Percentiles rank a stretch among this genome's conserved stretches.
Conservation (phyloP, 2,113 vertebrate genomes). For the Thunnus maccoyii region DNA sequence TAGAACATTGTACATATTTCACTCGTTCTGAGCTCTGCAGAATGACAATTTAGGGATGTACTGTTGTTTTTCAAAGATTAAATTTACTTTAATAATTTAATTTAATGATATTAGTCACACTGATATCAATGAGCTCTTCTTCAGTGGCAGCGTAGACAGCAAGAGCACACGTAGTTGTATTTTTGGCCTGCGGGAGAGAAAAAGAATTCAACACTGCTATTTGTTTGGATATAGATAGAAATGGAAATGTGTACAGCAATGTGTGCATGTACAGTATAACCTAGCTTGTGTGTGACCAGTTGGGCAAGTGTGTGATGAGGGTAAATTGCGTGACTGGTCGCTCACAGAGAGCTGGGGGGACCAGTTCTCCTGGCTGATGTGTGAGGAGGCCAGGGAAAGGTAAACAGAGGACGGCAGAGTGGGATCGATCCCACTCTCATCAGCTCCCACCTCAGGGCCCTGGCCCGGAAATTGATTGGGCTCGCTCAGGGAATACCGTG, state of each 20-base stretch:
- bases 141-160: not conserved
- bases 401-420: slow-evolving; percentile 77
- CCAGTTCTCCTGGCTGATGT: slow-evolving; percentile 52
- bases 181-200: not conserved
- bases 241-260: slow-evolving; percentile 22
- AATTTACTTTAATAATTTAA: not conserved
- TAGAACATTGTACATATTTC: not conserved
- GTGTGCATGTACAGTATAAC: slow-evolving; percentile 35
- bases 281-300: slow-evolving; percentile 26
- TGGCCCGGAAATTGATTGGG: slow-evolving; percentile 70
- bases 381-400: slow-evolving; percentile 58
- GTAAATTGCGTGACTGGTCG: slow-evolving; percentile 39
- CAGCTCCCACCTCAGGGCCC: slow-evolving; percentile 80
- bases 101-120: not conserved
- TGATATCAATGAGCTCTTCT: not conserved
- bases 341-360: slow-evolving; percentile 41
- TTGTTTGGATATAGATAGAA: slow-evolving; percentile 21
- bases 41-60: not conserved
- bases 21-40: not conserved
- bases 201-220: not conserved
- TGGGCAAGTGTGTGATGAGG: slow-evolving; percentile 52
- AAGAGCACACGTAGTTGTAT: not conserved
- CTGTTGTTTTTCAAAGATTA: not conserved
- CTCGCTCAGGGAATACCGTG: slow-evolving; percentile 58
- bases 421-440: slow-evolving; percentile 84